phyloP scores from a whole-genome alignment of 1,140 invertebrate species.

The Sarcophaga bullata region DNA sequence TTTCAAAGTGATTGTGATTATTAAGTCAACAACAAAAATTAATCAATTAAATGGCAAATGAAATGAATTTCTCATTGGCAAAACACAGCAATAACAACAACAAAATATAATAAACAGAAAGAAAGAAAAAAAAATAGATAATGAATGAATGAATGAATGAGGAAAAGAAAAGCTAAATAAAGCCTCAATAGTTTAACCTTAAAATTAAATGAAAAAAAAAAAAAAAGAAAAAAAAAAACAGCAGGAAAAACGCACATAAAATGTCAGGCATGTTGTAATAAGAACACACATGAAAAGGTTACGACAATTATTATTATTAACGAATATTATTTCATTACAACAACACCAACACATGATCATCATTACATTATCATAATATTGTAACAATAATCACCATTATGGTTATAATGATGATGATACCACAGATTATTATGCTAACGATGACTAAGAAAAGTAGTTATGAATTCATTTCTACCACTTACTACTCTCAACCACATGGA shows the following conservation, averaged over 20 bases:
- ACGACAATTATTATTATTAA: background rate
- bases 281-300: conserved; percentile 24
- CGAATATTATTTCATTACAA: background rate
- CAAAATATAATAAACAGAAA: no score
- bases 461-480: no score
- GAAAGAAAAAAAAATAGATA: no score
- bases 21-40: background rate
- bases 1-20: background rate
- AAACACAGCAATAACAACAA: background rate
- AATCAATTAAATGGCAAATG: conserved; percentile 18
- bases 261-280: conserved; percentile 14
- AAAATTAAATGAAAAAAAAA: background rate
- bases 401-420: no score
- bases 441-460: background rate
- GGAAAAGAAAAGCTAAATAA: background rate
- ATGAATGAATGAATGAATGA: no score
- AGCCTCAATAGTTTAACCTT: conserved; percentile 21
- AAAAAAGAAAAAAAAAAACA: no score
- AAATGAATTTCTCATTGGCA: conserved; percentile 6
- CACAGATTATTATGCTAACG: background rate
- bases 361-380: no score
- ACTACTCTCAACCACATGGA: background rate
- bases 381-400: no score
- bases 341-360: background rate
- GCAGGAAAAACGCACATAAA: background rate